These are phyloP conservation scores for Smittia aterrima DNA, from an alignment of 2,888 invertebrate genomes.

Conservation along the genomic window DNA sequence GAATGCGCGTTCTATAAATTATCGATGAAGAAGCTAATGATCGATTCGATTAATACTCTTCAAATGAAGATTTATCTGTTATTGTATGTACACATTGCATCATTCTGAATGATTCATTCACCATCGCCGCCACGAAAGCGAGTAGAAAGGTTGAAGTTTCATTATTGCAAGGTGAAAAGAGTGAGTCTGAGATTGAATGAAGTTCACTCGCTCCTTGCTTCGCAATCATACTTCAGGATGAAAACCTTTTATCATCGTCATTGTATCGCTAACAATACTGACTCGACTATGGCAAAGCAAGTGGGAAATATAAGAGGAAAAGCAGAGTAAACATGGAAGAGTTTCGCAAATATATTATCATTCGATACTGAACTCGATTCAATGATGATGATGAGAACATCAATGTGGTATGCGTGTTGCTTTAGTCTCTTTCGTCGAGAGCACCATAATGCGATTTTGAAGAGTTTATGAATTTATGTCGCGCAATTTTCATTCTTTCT, in stretches of 20 bases:
- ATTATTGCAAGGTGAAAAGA: neutral
- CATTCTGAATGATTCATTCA: too few species aligned
- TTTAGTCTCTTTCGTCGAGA: neutral
- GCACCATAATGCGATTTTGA: neutral
- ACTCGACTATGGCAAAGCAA: neutral
- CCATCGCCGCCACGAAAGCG: too few species aligned
- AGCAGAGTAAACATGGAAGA: neutral
- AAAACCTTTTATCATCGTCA: slow-evolving; percentile 1
- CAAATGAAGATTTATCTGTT: slow-evolving; percentile 32
- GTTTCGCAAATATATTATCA: slow-evolving; percentile 3
- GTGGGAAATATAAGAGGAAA: neutral
- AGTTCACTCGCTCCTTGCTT: neutral
- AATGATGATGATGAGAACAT: neutral
- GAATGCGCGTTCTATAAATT: too few species aligned
- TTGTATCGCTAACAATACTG: neutral
- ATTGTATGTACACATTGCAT: neutral
- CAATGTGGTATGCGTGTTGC: neutral
- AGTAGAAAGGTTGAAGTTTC: neutral
- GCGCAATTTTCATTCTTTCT: slow-evolving; percentile 7
- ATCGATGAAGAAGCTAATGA: slow-evolving; percentile 26
- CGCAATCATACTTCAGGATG: neutral
- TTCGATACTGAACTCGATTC: neutral
- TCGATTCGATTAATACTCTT: slow-evolving; percentile 30
- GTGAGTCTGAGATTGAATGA: neutral
- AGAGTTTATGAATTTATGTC: slow-evolving; percentile 20